Conservation (phyloP, 2,888 invertebrate genomes). For the Eristalis arbustorum region DNA sequence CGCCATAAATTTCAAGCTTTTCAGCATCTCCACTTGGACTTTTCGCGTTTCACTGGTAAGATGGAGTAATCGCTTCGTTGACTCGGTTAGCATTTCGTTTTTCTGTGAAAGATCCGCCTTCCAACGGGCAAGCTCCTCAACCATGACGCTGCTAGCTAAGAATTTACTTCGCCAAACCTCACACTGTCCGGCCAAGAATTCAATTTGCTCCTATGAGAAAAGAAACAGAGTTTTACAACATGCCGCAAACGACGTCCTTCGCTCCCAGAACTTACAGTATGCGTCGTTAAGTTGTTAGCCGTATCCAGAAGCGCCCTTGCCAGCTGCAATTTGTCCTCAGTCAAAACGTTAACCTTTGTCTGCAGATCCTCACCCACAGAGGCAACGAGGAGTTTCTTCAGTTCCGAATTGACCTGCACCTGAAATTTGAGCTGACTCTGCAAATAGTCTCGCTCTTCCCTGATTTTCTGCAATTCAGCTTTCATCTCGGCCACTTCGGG, state of each 20-base stretch:
- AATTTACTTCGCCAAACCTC: conserved; percentile 99
- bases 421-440: conserved; percentile 93
- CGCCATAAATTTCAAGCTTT: conserved; percentile 79
- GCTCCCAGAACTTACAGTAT: conserved; percentile 83
- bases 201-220: conserved; percentile 88
- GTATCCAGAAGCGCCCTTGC: conserved; percentile 92
- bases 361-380: conserved; percentile 97
- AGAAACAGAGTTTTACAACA: not conserved
- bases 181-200: conserved; percentile 95
- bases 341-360: conserved; percentile 92
- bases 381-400: conserved; percentile 95
- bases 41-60: conserved; percentile 79
- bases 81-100: conserved; percentile 77
- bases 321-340: conserved; percentile 94
- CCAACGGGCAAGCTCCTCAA: conserved; percentile 94
- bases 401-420: conserved; percentile 93
- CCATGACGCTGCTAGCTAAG: conserved; percentile 95
- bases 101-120: conserved; percentile 88
- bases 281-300: conserved; percentile 91
- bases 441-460: conserved; percentile 86
- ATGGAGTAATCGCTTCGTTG: conserved; percentile 77
- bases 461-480: conserved; percentile 80
- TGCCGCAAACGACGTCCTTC: too few relatives aligned
- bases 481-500: conserved; percentile 71
- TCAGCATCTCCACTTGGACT: conserved; percentile 78